Percentiles rank a stretch among this genome's conserved stretches.
Evolutionary conservation across 2,113 vertebrate genomes (phyloP).

Genomic region (Seriola rivoliana): DNA sequence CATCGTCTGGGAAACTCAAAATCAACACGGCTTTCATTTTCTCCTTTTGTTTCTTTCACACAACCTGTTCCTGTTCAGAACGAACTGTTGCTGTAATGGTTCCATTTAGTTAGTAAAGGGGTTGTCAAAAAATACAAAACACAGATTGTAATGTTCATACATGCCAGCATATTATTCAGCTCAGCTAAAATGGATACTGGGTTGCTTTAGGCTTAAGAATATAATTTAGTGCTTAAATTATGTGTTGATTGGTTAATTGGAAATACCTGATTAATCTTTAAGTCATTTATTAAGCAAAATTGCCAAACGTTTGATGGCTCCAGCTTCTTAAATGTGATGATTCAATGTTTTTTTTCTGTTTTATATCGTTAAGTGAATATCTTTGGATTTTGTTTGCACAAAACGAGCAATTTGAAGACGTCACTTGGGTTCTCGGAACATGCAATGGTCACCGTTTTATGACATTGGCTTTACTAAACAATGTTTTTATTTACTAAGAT

Average conservation of each 20-base stretch:
- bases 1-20: conserved; percentile 19
- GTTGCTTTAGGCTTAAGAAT: background rate
- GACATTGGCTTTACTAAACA: background rate
- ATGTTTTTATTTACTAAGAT: background rate
- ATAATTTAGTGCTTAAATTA: background rate
- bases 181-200: background rate
- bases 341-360: background rate
- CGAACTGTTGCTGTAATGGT: conserved; percentile 38
- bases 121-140: conserved; percentile 15
- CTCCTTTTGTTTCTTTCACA: background rate
- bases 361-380: background rate
- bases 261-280: background rate
- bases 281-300: background rate
- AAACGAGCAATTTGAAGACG: background rate
- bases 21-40: background rate
- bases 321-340: background rate
- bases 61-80: conserved; percentile 19
- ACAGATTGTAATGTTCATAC: conserved; percentile 34
- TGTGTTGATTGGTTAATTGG: background rate
- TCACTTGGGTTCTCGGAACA: no score
- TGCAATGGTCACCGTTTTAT: background rate
- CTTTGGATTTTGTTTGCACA: background rate
- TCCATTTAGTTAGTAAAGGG: background rate
- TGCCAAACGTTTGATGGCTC: background rate
- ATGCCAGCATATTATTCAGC: conserved; percentile 24